Conservation (phyloP, 2,888 invertebrate species). For the Apocheima hispidaria region DNA sequence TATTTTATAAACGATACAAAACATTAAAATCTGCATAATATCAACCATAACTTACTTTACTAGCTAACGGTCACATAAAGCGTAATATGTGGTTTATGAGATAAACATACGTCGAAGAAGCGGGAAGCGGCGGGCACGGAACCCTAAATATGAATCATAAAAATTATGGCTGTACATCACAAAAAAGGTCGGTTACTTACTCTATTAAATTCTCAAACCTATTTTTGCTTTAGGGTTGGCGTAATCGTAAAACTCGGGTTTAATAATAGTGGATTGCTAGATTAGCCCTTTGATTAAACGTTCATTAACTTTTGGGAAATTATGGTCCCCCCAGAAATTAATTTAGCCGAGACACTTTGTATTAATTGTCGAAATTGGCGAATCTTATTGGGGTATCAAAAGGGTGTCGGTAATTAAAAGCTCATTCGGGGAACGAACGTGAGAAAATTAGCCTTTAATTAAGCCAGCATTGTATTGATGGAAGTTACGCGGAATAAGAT, state of each 20-base stretch:
- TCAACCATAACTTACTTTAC: constrained; percentile 64
- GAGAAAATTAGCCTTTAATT: constrained; percentile 40
- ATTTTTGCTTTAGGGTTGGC: constrained; percentile 23
- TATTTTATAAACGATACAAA: constrained; percentile 45
- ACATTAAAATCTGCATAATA: constrained; percentile 65
- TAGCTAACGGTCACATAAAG: constrained; percentile 66
- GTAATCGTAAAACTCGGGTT: constrained; percentile 34
- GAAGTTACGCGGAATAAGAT: constrained; percentile 30
- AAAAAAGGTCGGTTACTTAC: constrained; percentile 46
- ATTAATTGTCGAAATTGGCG: constrained; percentile 58
- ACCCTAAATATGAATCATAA: constrained; percentile 64
- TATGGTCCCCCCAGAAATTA: constrained; percentile 56
- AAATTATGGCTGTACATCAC: constrained; percentile 59
- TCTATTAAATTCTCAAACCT: constrained; percentile 41
- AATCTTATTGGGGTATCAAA: constrained; percentile 53
- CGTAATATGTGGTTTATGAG: constrained; percentile 68
- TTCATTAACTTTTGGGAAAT: constrained; percentile 55
- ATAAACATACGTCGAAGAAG: constrained; percentile 58
- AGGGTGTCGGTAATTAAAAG: constrained; percentile 48
- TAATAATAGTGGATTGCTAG: constrained; percentile 45
- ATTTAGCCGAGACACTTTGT: constrained; percentile 56
- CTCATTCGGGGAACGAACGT: constrained; percentile 41
- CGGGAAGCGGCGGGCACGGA: constrained; percentile 47
- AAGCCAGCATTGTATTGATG: constrained; percentile 36
- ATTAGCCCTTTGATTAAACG: constrained; percentile 58